A percentile compares a stretch with the other conserved stretches of the same genome.
These are phyloP conservation scores for Coracopsis vasa DNA, from an alignment of 2,113 vertebrate genomes.

Conservation along the genomic window DNA sequence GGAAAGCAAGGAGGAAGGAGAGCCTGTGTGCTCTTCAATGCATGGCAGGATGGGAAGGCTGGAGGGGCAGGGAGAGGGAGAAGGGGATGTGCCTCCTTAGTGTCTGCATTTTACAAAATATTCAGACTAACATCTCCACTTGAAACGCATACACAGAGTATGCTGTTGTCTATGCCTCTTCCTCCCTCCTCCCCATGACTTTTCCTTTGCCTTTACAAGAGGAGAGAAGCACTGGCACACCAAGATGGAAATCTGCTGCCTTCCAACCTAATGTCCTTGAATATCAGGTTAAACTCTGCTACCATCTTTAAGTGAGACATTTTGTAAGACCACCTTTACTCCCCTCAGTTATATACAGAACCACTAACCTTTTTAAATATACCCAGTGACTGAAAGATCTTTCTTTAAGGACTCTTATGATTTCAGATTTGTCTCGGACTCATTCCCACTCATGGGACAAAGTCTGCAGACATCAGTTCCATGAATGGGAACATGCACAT, in stretches of 20 bases:
- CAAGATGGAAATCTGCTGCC: neutral
- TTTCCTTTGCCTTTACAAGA: neutral
- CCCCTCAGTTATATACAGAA: neutral
- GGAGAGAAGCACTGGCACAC: neutral
- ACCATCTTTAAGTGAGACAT: neutral
- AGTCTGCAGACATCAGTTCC: constrained; percentile 1
- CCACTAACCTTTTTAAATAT: neutral
- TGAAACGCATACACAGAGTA: neutral
- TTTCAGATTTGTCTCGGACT: neutral
- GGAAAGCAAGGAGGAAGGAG: neutral
- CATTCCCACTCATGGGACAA: neutral
- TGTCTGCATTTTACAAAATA: neutral
- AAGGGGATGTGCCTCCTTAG: neutral
- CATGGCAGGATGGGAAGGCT: neutral
- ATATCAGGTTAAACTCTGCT: neutral
- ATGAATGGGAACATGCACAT: neutral
- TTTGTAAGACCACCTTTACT: neutral
- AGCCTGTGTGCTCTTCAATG: neutral
- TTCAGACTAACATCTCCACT: neutral
- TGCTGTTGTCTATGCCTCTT: neutral
- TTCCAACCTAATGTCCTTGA: neutral
- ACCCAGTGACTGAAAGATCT: neutral
- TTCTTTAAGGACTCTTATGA: neutral
- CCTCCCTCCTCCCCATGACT: neutral
- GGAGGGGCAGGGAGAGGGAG: neutral